phyloP scores from a whole-genome alignment of 2,888 invertebrate species.

The Tenodera sinensis region DNA sequence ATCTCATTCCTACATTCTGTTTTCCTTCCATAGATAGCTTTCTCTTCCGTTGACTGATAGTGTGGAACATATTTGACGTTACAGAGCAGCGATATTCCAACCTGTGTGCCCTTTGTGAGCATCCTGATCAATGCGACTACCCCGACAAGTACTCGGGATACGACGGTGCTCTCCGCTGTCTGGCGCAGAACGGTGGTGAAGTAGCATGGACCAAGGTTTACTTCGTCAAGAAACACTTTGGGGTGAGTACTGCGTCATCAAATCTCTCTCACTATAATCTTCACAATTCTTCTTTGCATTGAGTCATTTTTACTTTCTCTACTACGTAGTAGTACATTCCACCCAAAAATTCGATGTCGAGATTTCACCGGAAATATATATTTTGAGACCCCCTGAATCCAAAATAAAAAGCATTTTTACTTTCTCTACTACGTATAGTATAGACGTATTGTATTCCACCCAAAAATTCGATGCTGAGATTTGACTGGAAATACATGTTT shows the following conservation, averaged over 20 bases:
- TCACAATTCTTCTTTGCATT: neutral
- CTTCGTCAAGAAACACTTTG: constrained; percentile 74
- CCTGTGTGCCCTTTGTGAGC: constrained; percentile 73
- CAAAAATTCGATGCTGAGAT: too few species aligned
- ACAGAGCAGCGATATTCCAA: constrained; percentile 65
- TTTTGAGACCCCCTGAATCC: too few species aligned
- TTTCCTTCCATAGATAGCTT: neutral
- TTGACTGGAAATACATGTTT: too few species aligned
- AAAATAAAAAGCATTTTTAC: too few species aligned
- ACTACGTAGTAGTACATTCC: too few species aligned
- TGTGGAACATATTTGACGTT: neutral
- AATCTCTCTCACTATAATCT: neutral
- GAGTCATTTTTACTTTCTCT: too few species aligned
- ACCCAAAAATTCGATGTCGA: too few species aligned
- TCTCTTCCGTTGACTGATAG: neutral
- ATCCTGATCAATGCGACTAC: constrained; percentile 71
- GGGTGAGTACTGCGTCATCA: constrained; percentile 56
- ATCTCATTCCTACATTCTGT: neutral
- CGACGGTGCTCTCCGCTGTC: constrained; percentile 78
- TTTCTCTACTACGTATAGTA: too few species aligned
- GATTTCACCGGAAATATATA: too few species aligned
- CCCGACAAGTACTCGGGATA: constrained; percentile 84
- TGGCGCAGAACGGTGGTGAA: constrained; percentile 76
- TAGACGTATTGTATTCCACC: too few species aligned
- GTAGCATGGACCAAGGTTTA: constrained; percentile 84